These are phyloP conservation scores for Python bivittatus DNA, from an alignment of 2,113 vertebrate genomes.

Conservation along the genomic window DNA sequence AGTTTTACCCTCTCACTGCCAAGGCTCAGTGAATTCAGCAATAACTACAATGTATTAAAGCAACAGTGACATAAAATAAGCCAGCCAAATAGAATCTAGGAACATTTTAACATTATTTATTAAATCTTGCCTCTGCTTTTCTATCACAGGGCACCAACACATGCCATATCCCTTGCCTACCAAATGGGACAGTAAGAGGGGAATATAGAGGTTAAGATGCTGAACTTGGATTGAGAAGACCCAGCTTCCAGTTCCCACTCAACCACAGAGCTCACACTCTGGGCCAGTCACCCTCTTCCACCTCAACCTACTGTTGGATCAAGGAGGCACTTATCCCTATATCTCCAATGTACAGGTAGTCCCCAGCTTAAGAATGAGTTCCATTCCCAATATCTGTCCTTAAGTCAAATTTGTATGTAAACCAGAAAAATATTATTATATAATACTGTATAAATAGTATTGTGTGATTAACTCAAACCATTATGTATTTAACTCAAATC, in stretches of 20 bases:
- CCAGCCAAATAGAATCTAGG: neutral
- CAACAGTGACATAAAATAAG: neutral
- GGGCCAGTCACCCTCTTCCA: neutral
- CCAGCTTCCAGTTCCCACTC: neutral
- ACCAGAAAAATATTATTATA: no score
- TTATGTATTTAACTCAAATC: no score
- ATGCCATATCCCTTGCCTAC: neutral
- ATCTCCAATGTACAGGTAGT: no score
- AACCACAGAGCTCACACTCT: neutral
- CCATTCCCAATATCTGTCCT: no score
- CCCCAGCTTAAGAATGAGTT: no score
- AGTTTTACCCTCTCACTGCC: conserved; percentile 9
- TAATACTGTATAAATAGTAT: no score
- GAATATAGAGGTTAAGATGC: neutral
- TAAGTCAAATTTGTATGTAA: no score
- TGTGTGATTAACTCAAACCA: no score
- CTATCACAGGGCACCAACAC: neutral
- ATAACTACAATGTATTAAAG: neutral
- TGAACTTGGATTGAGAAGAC: neutral
- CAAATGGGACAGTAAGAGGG: neutral
- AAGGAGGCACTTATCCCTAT: no score
- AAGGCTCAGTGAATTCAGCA: neutral
- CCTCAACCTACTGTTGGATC: neutral
- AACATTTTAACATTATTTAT: neutral
- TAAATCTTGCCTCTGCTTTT: neutral